Conservation (phyloP, 2,113 vertebrate genomes). For the Phaetusa simplex region DNA sequence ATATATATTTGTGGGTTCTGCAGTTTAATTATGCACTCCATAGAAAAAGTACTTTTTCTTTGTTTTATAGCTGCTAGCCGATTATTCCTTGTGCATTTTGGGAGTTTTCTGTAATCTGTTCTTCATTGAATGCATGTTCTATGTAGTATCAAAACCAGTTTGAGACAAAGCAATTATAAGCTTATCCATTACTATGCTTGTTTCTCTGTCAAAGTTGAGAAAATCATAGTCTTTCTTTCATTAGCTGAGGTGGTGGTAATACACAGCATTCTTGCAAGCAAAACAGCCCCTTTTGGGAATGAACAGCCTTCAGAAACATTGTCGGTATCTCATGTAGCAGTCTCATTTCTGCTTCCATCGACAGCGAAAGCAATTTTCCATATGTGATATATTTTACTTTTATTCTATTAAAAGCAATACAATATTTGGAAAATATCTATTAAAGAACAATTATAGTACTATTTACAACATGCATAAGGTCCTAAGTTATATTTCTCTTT, state of each 20-base stretch:
- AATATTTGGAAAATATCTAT: not conserved
- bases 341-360: not conserved
- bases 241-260: not conserved
- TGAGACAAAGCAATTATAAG: not conserved
- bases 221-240: not conserved
- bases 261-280: not conserved
- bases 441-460: not conserved
- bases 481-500: not conserved
- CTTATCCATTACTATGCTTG: not conserved
- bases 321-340: not conserved
- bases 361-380: not conserved
- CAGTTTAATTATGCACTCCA: fast-evolving
- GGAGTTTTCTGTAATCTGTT: not conserved
- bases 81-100: not conserved
- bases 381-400: not conserved
- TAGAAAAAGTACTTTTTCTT: not conserved
- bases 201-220: not conserved
- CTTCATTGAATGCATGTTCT: not conserved
- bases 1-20: not conserved
- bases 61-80: not conserved
- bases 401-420: not conserved
- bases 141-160: not conserved
- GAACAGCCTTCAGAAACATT: not conserved
- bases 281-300: not conserved
- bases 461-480: not conserved